These are phyloP conservation scores for Theristicus caerulescens DNA, from an alignment of 2,113 vertebrate species.

Conservation along the genomic window DNA sequence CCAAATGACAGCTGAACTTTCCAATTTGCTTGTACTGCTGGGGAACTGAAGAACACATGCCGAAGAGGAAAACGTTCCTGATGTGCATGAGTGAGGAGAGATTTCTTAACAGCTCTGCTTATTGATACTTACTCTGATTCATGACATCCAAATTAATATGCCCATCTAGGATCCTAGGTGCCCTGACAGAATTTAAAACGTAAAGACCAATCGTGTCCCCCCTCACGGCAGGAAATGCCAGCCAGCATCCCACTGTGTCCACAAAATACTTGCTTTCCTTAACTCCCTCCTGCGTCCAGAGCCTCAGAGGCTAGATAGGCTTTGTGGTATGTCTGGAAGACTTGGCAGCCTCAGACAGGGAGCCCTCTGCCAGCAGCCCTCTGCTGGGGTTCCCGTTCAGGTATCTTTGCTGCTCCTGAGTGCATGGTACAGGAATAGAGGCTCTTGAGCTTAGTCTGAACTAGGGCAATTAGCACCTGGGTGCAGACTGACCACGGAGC, in stretches of 20 bases:
- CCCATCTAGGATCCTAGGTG: background rate
- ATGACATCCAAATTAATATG: background rate
- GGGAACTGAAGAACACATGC: slow-evolving; percentile 71
- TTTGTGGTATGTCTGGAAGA: background rate
- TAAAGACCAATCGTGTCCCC: background rate
- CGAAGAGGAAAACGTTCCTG: slow-evolving; percentile 65
- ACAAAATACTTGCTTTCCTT: background rate
- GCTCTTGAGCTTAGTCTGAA: background rate
- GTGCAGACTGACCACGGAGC: background rate
- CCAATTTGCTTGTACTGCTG: slow-evolving; percentile 72
- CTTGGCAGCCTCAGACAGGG: background rate
- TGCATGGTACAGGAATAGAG: fast-evolving
- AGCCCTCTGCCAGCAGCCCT: background rate
- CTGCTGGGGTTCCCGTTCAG: background rate
- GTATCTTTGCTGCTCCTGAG: background rate
- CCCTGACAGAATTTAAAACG: background rate
- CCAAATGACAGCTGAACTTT: slow-evolving; percentile 81
- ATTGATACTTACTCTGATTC: slow-evolving; percentile 11
- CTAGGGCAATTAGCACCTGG: background rate
- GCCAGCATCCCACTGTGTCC: background rate
- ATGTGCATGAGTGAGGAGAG: slow-evolving; percentile 68
- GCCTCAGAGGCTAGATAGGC: background rate
- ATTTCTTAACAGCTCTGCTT: slow-evolving; percentile 45
- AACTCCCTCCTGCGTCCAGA: background rate
- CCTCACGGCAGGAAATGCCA: background rate